These are phyloP conservation scores for Drosophila neoperkinsi DNA, from an alignment of 2,888 invertebrate species.

Conservation along the genomic window DNA sequence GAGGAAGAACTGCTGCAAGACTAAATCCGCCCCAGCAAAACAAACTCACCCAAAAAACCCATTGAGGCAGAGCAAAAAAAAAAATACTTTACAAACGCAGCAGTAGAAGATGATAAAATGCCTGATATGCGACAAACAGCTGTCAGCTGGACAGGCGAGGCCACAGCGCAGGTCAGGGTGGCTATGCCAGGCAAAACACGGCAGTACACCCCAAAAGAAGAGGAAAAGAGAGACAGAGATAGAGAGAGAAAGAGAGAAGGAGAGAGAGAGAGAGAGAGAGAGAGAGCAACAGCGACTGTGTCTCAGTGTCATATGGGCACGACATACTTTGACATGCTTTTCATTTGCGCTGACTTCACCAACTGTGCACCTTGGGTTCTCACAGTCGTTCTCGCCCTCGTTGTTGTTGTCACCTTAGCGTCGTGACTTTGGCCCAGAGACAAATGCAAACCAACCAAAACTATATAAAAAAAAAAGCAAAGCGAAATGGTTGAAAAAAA, in stretches of 20 bases:
- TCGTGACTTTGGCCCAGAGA: slow-evolving; percentile 58
- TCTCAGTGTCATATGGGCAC: slow-evolving; percentile 62
- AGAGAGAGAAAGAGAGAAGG: slow-evolving; percentile 16
- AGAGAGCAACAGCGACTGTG: slow-evolving; percentile 8
- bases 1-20: slow-evolving; percentile 45
- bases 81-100: slow-evolving; percentile 22
- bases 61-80: slow-evolving; percentile 6
- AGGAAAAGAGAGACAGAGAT: slow-evolving; percentile 9
- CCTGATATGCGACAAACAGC: slow-evolving; percentile 75
- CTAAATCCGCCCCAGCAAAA: slow-evolving; percentile 59
- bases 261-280: background rate
- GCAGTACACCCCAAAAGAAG: slow-evolving; percentile 3
- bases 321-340: slow-evolving; percentile 68
- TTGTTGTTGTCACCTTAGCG: slow-evolving; percentile 35
- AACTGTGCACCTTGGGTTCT: slow-evolving; percentile 45
- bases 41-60: slow-evolving; percentile 30
- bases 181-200: slow-evolving; percentile 34
- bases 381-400: slow-evolving; percentile 1
- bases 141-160: slow-evolving; percentile 69
- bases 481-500: background rate
- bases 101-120: slow-evolving; percentile 64
- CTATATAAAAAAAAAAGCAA: slow-evolving; percentile 4
- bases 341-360: slow-evolving; percentile 68
- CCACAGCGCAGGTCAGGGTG: slow-evolving; percentile 22
- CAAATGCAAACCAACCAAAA: slow-evolving; percentile 26